These are phyloP conservation scores for Gortyna flavago DNA, from an alignment of 2,888 invertebrate genomes.

Conservation along the genomic window DNA sequence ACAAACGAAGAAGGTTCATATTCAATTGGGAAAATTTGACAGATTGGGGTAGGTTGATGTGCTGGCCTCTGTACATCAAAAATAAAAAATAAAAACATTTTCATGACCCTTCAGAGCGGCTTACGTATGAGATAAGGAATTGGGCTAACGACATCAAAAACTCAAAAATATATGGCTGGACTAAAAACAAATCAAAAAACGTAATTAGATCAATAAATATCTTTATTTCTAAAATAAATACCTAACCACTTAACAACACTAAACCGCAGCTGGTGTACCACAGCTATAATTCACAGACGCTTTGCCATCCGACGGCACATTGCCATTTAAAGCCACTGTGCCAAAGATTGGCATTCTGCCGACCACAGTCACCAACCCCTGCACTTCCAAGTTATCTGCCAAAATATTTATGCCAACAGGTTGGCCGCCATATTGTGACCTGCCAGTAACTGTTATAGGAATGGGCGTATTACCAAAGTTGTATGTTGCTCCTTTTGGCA, in stretches of 20 bases:
- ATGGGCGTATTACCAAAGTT: constrained; percentile 47
- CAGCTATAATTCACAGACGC: constrained; percentile 73
- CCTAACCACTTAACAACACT: constrained; percentile 9
- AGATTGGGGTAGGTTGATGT: too few species aligned
- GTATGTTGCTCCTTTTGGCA: constrained; percentile 17
- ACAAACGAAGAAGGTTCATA: too few species aligned
- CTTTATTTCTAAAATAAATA: constrained; percentile 53
- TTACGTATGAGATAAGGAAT: too few species aligned
- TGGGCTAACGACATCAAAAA: not conserved
- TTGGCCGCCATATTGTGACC: constrained; percentile 10
- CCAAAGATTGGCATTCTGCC: constrained; percentile 80
- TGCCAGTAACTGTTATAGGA: constrained; percentile 31
- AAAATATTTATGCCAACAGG: constrained; percentile 75
- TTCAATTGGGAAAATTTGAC: too few species aligned
- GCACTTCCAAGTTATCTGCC: constrained; percentile 78
- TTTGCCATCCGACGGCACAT: constrained; percentile 75
- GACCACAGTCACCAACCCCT: constrained; percentile 76
- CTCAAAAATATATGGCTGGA: not conserved
- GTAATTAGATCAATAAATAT: constrained; percentile 34
- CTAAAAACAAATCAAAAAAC: not conserved
- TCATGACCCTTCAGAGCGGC: too few species aligned
- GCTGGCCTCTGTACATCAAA: too few species aligned
- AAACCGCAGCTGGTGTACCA: constrained; percentile 11
- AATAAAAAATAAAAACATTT: too few species aligned
- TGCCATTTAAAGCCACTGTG: constrained; percentile 76